Base-by-base conservation (phyloP, 1,140 invertebrate species). In the Hermatobates lingyangjiaoensis region DNA sequence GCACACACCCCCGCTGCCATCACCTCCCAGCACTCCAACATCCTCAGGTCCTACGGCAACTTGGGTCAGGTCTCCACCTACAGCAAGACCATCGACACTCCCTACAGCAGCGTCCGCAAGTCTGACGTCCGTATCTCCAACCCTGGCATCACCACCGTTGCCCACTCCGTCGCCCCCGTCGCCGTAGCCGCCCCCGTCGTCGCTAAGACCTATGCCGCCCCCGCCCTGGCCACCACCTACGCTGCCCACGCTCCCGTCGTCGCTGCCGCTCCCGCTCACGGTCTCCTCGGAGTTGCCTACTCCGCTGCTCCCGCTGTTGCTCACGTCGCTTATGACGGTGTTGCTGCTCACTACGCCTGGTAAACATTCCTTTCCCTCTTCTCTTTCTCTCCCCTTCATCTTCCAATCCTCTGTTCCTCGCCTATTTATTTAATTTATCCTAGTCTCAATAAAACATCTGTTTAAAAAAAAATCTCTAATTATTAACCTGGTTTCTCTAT, bases 41-140 rank as follows among this genome's bases (percentile, higher is more conserved):
- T 63, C 56, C 54, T 63, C 47, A 58, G 63, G 27, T 58, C 55
- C 46, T 60, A 58, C 47, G 63, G 63, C 14, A 63, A 64, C 58
- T 44, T 63, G 28, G 62, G 62, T 23, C 61, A 62, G 48, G 56
- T 65, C 18, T 60, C 61, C 55, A 62, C 63, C 54, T 62, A 63
- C 61, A 55, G 56, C 56, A 65, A 65, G 57, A 60, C 61, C 52
- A 56, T 63, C 56, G 62, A 63, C 52, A 64, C 63, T 42, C 61
- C 66, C 2, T 63, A 60, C 60, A 60, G 62, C 55, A 60, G 56
- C 53, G 61, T 66, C 44, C 58, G 60, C 45, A 67, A 66, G 54
- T 58, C 58, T 51, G 66, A 68, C 57, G 61, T 63, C 47, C 58
- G 65, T 25, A 59, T 64, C 25, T 65, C 60, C 59, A 67, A 66